A percentile compares a stretch with the other conserved stretches of the same genome.
These are phyloP conservation scores for Lamellibrachia luymesi DNA, from an alignment of 1,140 invertebrate species.

Conservation along the genomic window DNA sequence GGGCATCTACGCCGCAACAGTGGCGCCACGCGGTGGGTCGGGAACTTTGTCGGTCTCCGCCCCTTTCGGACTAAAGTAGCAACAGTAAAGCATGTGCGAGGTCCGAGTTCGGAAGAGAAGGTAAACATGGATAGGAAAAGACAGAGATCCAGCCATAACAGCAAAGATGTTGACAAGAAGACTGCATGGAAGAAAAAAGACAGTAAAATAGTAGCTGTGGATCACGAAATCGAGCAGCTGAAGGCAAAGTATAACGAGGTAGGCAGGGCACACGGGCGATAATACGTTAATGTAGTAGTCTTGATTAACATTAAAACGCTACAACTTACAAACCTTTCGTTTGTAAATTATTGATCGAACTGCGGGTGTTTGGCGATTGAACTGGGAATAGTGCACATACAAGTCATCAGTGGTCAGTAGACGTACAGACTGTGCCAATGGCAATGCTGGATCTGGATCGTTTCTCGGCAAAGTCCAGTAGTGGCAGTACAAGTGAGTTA, in stretches of 20 bases:
- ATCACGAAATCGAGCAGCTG: slow-evolving; percentile 16
- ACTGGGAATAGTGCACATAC: too few relatives aligned
- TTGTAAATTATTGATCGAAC: not conserved
- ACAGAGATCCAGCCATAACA: not conserved
- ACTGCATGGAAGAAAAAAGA: slow-evolving; percentile 25
- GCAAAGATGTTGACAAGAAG: not conserved
- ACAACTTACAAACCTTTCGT: not conserved
- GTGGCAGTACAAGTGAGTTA: too few relatives aligned
- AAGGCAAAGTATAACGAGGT: slow-evolving; percentile 28
- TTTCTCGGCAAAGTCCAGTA: too few relatives aligned
- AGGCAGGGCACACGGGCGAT: not conserved
- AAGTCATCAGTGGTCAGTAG: too few relatives aligned
- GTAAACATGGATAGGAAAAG: not conserved
- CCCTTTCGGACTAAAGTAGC: not conserved
- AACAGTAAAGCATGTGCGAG: not conserved
- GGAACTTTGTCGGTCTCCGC: not conserved
- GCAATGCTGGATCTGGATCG: too few relatives aligned
- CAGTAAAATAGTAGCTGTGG: slow-evolving; percentile 18
- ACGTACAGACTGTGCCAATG: too few relatives aligned
- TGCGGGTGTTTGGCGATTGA: too few relatives aligned
- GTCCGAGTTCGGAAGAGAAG: not conserved
- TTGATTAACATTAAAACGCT: too few relatives aligned
- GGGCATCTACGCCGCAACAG: not conserved
- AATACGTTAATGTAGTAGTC: not conserved
- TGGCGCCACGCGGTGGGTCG: not conserved